phyloP scores from a whole-genome alignment of 2,888 invertebrate genomes.

The Hetaerina titia region DNA sequence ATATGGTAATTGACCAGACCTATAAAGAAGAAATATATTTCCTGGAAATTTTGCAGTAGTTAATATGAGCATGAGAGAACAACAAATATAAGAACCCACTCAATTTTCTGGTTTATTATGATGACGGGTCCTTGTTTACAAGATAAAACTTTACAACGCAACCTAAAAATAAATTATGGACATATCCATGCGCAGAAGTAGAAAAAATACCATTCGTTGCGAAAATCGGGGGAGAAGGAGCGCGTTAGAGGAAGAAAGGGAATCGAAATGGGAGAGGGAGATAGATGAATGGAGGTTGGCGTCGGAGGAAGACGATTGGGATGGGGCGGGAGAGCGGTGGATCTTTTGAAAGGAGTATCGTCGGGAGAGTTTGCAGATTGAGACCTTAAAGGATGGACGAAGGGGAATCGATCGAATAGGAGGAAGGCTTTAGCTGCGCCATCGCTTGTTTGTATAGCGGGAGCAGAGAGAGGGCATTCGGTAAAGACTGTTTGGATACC shows the following conservation, averaged over 20 bases:
- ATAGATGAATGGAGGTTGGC: not conserved
- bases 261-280: not conserved
- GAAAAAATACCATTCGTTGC: not conserved
- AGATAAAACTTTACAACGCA: not conserved
- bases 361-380: slow-evolving; percentile 53
- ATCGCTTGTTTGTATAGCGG: slow-evolving; percentile 22
- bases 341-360: not conserved
- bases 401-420: slow-evolving; percentile 44
- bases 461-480: not conserved
- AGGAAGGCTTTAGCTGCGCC: slow-evolving; percentile 7
- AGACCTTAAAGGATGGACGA: slow-evolving; percentile 41
- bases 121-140: too few relatives aligned
- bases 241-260: not conserved
- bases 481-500: not conserved
- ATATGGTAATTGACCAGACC: too few relatives aligned
- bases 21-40: too few relatives aligned
- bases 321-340: not conserved
- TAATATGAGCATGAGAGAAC: too few relatives aligned
- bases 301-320: not conserved
- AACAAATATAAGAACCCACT: too few relatives aligned
- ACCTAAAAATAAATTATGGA: not conserved
- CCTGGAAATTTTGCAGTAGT: too few relatives aligned
- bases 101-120: too few relatives aligned
- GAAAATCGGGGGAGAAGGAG: not conserved
- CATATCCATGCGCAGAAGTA: not conserved